Evolutionary conservation across 2,888 invertebrate species (phyloP), one percentile per base, ranked within the genome.

Genomic region (Aleiodes alternator): DNA sequence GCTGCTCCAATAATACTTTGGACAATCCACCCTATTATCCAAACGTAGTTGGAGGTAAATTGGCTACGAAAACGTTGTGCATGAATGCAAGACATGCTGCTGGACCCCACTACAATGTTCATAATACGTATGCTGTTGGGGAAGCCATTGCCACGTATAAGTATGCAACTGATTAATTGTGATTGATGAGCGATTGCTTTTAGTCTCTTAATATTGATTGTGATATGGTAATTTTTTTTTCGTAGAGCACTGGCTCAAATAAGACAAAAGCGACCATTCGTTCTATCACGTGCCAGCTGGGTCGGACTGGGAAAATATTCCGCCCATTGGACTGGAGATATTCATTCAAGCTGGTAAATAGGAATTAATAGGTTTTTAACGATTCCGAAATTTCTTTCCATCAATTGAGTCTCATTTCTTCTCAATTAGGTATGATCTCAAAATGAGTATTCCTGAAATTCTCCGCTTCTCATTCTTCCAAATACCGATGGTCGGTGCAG

Each of bases 281-380:
- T 96, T 77, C 94, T 97, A 81, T 94, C 95, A 0, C 92, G 97
- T 23, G 93, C 96, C 0, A 93, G 95, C 2, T 96, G 94, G 90
- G 92, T 94, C 48, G 96, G 96, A 0, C 91, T 93, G 59, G 96
- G 96, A 0, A 91, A 91, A 81, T 95, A 92, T 87, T 92, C 94
- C 2, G 95, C 95, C 0, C 96, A 96, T 88, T 96, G 96, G 96
- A 94, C 95, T 82, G 97, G 96, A 0, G 97, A 97, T 89, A 92
- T 95, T 78, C 90, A 87, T 80, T 95, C 96, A 55, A 90, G 91
- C 56, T 97, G 96, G 96, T 87, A 82, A 79, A 51, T 29, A 11
- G 43, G 43, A 8, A 23, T 29, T 23, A 50, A 14, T 31, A 34
- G 9, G 7, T 73, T 68, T 69, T 34, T 34, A 34, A 34, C 4